phyloP scores from a whole-genome alignment of 2,888 invertebrate genomes.

The Danaus chrysippus region DNA sequence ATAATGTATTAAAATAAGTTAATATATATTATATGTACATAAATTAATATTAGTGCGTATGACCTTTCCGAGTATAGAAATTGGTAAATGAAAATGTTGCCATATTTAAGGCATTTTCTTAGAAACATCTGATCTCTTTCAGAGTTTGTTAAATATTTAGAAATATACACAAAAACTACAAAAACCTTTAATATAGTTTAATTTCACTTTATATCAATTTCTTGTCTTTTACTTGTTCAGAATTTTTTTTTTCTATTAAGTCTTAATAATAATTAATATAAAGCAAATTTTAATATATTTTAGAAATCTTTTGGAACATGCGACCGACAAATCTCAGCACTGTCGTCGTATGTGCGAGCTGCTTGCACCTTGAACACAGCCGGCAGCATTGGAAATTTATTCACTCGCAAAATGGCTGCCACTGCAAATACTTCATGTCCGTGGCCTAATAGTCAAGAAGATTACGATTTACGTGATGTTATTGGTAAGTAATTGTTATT shows the following conservation, averaged over 20 bases:
- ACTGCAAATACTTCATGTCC: constrained; percentile 63
- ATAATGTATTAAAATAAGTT: too few relatives aligned
- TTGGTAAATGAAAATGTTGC: constrained; percentile 1
- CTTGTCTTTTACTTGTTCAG: neutral
- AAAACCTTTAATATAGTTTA: too few relatives aligned
- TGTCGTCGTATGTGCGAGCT: constrained; percentile 64
- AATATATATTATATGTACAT: too few relatives aligned
- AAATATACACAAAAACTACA: too few relatives aligned
- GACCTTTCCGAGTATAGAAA: neutral
- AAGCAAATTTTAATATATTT: constrained; percentile 24
- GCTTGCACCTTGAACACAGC: constrained; percentile 54
- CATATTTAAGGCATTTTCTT: neutral
- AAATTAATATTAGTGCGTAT: too few relatives aligned
- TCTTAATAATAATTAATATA: neutral
- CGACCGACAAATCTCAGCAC: constrained; percentile 49
- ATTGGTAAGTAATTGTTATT: constrained; percentile 83
- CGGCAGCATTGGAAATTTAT: constrained; percentile 51
- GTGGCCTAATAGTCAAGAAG: constrained; percentile 95
- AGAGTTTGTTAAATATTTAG: too few relatives aligned
- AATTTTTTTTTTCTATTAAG: neutral
- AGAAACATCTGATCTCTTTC: too few relatives aligned
- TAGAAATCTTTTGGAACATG: constrained; percentile 56
- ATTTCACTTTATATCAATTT: neutral
- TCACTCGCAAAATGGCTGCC: constrained; percentile 69
- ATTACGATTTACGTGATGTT: constrained; percentile 95